Base-by-base conservation (phyloP, 1,140 invertebrate genomes). In the Bombus superbus region DNA sequence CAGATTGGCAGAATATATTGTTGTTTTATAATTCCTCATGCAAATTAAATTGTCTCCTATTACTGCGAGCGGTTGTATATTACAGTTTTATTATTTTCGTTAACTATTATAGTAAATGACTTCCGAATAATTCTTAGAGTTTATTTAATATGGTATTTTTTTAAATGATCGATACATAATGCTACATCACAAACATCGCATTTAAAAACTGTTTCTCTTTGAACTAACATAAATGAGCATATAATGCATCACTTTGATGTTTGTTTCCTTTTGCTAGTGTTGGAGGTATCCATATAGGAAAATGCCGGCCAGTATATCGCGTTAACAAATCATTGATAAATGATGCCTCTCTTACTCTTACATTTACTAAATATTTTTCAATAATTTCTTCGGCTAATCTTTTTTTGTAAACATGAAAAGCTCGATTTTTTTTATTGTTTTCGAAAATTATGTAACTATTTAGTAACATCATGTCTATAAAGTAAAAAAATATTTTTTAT, bases 201-300 rank as follows among this genome's bases (percentile, higher is more conserved):
- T 62, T 77, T 62, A 62, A 77, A 62, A 10, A 62, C 25, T n/a
- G 57, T 77, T 10, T 77, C 75, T 62, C 10, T 62, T 42, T 57
- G 57, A 62, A 62, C 1, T 18, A 25, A 42, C 38, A 38, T 62
- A n/a, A 25, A 40, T 76, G 68, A 72, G 22, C 81, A 87, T 84
- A 22, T 35, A 32, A 25, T 1, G 66, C 35, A 69, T 40, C 8
- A 18, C 18, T 88, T 66, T 88, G 86, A 83, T 69, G 6, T 66
- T 66, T 18, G 35, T 1, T 66, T 6, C 32, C 15, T 1, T 2
- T 22, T 68, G 35, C 35, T 35, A 18, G 15, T 9, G 8, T 38
- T 38, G 15, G 15, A 68, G 64, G 18, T 68, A 38, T 38, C 8
- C 13, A 5, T 53, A 53, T 53, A 35, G 66, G 32, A 35, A 68